phyloP scores from a whole-genome alignment of 2,113 vertebrate genomes.

The Pontoporia blainvillei region DNA sequence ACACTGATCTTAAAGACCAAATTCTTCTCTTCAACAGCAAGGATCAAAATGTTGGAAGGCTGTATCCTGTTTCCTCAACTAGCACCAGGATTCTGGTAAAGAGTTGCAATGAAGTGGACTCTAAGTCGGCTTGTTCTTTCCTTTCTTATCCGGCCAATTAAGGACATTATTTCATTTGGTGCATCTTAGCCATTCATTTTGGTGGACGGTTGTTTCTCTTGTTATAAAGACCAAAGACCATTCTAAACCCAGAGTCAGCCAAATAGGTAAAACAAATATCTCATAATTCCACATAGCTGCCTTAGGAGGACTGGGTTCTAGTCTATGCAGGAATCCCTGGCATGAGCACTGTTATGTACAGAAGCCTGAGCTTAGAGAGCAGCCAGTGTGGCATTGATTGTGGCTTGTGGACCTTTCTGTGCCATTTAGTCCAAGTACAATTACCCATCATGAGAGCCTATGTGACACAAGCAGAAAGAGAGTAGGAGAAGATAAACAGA shows the following conservation, averaged over 20 bases:
- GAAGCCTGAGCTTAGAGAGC: neutral
- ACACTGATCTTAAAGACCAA: constrained; percentile 39
- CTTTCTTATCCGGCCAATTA: constrained; percentile 44
- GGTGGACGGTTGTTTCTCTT: constrained; percentile 45
- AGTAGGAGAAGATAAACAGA: neutral
- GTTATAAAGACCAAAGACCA: constrained; percentile 47
- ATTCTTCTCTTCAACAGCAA: constrained; percentile 42
- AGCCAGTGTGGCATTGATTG: neutral
- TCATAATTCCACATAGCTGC: neutral
- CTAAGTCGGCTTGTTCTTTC: constrained; percentile 3
- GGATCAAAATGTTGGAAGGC: constrained; percentile 17
- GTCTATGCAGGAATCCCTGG: neutral
- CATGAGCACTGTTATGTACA: neutral
- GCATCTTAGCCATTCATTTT: constrained; percentile 48
- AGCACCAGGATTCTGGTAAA: neutral
- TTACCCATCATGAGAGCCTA: neutral
- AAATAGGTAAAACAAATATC: neutral
- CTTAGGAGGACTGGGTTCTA: neutral
- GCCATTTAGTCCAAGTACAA: neutral
- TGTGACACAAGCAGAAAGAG: neutral
- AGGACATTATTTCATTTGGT: constrained; percentile 57
- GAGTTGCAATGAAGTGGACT: neutral
- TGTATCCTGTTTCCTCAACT: neutral
- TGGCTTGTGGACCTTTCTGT: neutral
- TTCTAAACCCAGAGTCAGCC: constrained; percentile 23